Evolutionary conservation across 2,888 invertebrate species (phyloP).

Genomic region (Sicus ferrugineus): DNA sequence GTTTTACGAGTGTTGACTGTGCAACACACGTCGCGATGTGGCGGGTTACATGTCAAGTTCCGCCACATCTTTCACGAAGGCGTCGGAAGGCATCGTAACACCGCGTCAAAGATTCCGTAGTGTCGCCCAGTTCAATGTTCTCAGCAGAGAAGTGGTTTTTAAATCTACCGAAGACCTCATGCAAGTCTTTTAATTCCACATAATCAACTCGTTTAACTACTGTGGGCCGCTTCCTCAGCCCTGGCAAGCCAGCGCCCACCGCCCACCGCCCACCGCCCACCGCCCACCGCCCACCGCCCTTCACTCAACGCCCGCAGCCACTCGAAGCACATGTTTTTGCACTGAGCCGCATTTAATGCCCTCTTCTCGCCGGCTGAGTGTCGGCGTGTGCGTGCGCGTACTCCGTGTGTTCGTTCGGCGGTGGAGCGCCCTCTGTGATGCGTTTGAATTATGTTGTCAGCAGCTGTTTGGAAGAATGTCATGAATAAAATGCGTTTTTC

Average conservation of each 20-base stretch:
- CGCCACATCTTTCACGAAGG: neutral
- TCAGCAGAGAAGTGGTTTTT: neutral
- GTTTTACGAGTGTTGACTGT: no score
- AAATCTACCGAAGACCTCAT: neutral
- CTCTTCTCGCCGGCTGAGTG: neutral
- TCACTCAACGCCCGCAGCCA: no score
- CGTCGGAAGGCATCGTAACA: neutral
- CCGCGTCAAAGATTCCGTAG: neutral
- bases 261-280: neutral
- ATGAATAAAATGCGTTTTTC: slow-evolving; percentile 16
- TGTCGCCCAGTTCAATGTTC: neutral
- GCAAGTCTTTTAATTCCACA: slow-evolving; percentile 16
- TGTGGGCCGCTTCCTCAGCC: no score
- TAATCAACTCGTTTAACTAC: slow-evolving; percentile 15
- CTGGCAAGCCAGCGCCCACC: neutral
- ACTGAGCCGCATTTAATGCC: slow-evolving; percentile 6
- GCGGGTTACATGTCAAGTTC: neutral
- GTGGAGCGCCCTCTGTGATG: slow-evolving; percentile 28
- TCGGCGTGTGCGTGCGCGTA: neutral
- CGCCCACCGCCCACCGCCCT: neutral
- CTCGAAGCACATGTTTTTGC: neutral
- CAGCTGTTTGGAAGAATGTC: slow-evolving; percentile 49
- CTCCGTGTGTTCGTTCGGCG: slow-evolving; percentile 9
- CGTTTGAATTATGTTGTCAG: slow-evolving; percentile 58
- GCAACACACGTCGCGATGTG: no score